Conservation (phyloP, 2,113 vertebrate genomes). For the Plectropomus leopardus region DNA sequence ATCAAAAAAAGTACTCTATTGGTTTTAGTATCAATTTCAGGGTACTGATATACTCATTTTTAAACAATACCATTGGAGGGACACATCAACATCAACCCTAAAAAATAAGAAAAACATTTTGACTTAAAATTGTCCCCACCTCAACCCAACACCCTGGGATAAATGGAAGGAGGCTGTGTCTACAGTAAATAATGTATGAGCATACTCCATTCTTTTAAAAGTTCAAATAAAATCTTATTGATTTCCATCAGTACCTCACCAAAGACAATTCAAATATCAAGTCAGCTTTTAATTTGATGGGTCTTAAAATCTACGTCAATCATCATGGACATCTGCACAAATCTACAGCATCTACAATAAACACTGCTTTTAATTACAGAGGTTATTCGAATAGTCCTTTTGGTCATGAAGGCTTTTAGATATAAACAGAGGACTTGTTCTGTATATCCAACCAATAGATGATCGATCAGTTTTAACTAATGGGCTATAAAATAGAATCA, state of each 20-base stretch:
- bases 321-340: background rate
- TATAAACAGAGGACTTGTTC: background rate
- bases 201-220: background rate
- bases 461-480: slow-evolving; percentile 3
- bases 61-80: too few species aligned
- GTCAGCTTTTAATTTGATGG: background rate
- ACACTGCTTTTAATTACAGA: background rate
- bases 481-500: background rate
- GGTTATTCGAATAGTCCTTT: background rate
- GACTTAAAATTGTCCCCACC: too few species aligned
- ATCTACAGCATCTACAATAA: slow-evolving; percentile 3
- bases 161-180: background rate
- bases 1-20: too few species aligned
- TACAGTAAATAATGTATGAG: background rate
- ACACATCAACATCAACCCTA: background rate
- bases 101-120: too few species aligned
- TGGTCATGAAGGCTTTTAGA: background rate
- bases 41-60: too few species aligned
- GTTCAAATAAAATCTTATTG: slow-evolving; percentile 2
- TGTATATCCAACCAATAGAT: background rate
- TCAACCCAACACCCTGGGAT: too few species aligned
- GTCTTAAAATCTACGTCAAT: background rate
- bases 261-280: background rate
- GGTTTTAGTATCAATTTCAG: too few species aligned
- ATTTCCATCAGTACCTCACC: background rate